Base-by-base conservation (phyloP, 2,113 vertebrate genomes). In the Myotis yumanensis region DNA sequence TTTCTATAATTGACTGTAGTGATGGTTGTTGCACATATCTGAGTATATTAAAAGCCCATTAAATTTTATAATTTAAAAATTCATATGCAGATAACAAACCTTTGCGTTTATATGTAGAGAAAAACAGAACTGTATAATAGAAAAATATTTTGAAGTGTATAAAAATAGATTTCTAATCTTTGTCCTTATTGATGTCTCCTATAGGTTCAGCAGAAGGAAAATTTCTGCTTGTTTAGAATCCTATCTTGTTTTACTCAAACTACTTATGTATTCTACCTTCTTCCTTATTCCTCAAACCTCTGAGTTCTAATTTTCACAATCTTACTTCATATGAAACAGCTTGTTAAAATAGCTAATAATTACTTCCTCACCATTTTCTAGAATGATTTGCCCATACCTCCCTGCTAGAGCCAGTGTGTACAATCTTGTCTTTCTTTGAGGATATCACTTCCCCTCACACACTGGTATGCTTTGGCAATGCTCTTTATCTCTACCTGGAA, bases 21-120 rank as follows among this genome's bases (percentile, higher is more conserved):
- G 30, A 77, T 17, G 46, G n/a, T 4, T 73, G 35, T 25, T 59
- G 57, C 18, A 92, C 8, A 3, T 14, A 90, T 37, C 59, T 71
- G 28, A 87, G 82, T 81, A 59, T 43, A 94, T 9, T 84, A 91
- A 93, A 87, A 59, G 88, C 40, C 10, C 18, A 57, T 48, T 93
- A 82, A 95, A 40, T 7, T 28, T 18, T 84, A 76, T 40, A 92
- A 15, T 94, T 95, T 62, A 68, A 93, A 80, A 92, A 89, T 23
- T 16, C 1, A 73, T 4, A 57, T 54, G n/a, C 9, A 77, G 64
- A 68, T 64, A 64, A 46, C 86, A 84, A 72, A 35, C 7, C 48
- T 68, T 15, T 48, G 7, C 11, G 92, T 48, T 57, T 86, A 57
- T 59, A 59, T 59, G 9, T 69, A 82, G n/a, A 94, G 77, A 28